Conservation (phyloP, 2,113 vertebrate species). For the Cephalopterus ornatus region DNA sequence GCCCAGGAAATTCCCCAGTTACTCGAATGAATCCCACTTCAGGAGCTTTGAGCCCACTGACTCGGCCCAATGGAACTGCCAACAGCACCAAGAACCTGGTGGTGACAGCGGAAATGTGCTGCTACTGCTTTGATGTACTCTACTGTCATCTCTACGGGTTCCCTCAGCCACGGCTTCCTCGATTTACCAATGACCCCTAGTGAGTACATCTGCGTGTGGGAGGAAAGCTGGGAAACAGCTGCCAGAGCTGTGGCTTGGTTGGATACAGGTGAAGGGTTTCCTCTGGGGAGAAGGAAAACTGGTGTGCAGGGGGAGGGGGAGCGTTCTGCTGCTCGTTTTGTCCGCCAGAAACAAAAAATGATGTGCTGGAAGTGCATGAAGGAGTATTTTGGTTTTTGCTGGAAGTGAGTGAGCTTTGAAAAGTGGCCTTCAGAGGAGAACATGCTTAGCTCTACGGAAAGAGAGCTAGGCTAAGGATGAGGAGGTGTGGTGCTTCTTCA, state of each 20-base stretch:
- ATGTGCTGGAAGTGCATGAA: neutral
- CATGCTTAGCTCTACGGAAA: neutral
- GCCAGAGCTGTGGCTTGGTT: neutral
- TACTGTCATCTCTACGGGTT: slow-evolving; percentile 87
- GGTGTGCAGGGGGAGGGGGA: neutral
- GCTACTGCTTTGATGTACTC: slow-evolving; percentile 86
- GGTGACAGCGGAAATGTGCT: slow-evolving; percentile 87
- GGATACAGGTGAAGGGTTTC: neutral
- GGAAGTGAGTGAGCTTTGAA: neutral
- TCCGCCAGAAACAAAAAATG: neutral
- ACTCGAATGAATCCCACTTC: slow-evolving; percentile 82
- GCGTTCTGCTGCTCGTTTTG: neutral
- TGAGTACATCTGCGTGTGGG: slow-evolving; percentile 66
- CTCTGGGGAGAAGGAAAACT: neutral
- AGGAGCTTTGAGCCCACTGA: slow-evolving; percentile 81
- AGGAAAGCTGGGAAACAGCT: neutral
- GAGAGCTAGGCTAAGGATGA: neutral
- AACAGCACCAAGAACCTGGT: slow-evolving; percentile 82
- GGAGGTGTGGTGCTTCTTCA: neutral
- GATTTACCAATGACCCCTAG: slow-evolving; percentile 88
- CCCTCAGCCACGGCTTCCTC: slow-evolving; percentile 83
- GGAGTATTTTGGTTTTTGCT: neutral
- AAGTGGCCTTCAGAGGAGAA: neutral
- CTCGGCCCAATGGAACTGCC: slow-evolving; percentile 82
- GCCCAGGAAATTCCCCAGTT: slow-evolving; percentile 78